Base-by-base conservation (phyloP, 2,888 invertebrate genomes). In the Sesamia inferens region DNA sequence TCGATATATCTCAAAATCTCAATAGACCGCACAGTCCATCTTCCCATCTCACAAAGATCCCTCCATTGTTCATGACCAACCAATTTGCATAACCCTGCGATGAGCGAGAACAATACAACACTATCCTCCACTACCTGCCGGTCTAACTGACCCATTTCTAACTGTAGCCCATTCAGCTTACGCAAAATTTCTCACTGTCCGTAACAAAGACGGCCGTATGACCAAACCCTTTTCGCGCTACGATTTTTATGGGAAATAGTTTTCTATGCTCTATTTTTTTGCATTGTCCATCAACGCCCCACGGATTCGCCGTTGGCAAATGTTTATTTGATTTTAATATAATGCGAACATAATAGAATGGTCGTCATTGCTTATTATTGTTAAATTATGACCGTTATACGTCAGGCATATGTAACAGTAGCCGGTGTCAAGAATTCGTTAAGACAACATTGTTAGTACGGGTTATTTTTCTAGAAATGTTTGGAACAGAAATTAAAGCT, bases 141-240 rank as follows among this genome's bases (percentile, higher is more conserved):
- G 90, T 89, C 92, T 88, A 92, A 95, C 92, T 96, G 96, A 95
- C 96, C 95, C 93, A 95, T 94, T 93, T 93, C 90, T 89, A 88
- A 90, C 88, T 89, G 89, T 90, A 82, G 83, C 88, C 93, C 91
- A 92, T 93, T 93, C 88, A 92, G 81, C 74, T 82, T 78, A 77
- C 90, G 94, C 94, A 91, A 94, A 94, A 92, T 92, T 96, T 96
- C 96, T 94, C 96, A 96, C 95, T 96, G 94, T 79, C 92, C 93
- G 83, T 80, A 91, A 95, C 95, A 95, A 96, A 90, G 87, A 78
- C 84, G 71, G 16, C 42, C 69, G 68, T 92, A 91, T 92, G 93
- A 91, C 93, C 92, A 93, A 92, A 94, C 93, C 94, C 94, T 93
- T 94, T 94, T 90, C 87, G 91, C 90, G 93, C 81, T 93, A 92